Evolutionary conservation across 2,888 invertebrate species (phyloP), one percentile per base, ranked within the genome.

Genomic region (Ypsolopha scabrella): DNA sequence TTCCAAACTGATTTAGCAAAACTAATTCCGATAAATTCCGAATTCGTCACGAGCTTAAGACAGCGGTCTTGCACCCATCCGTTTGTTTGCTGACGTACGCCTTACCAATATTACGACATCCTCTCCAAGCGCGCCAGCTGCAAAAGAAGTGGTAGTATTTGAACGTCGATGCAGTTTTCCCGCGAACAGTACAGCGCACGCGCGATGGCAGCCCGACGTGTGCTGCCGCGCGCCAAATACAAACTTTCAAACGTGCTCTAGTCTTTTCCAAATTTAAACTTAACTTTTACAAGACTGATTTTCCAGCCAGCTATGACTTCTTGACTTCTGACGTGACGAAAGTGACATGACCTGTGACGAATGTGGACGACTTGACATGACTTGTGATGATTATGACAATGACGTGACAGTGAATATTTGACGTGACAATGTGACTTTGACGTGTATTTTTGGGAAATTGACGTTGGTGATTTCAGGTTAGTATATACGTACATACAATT

Each of bases 101-200:
- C 24, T 24, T 24, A 24, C 24, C 24, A 24, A 7, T 46, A 34
- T 46, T n/a, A 35, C 11, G 33, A 35, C 14, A 10, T 45, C 11
- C 47, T 37, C 7, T 6, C 11, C 36, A 8, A 13, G 36, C 6
- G 9, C 33, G 7, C 24, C 8, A 10, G 37, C 14, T 36, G 69
- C 71, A 33, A 47, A 52, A 54, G 83, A 66, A 76, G 82, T 81
- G 82, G 83, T 62, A 77, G 75, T 83, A 83, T 85, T 76, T 81
- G 72, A 77, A 57, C 60, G 64, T 24, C 24, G 55, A 56, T 52
- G 62, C 61, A 37, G 38, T 53, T 11, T 48, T 56, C 61, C 65
- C 62, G 66, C 41, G 55, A 54, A 58, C 78, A 85, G 85, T 85
- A 35, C 52, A 60, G 71, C 77, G 77, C 72, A 61, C 63, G 52